Percentiles rank a stretch among this genome's conserved stretches.
phyloP scores from a whole-genome alignment of 2,113 vertebrate species.

The Nanger granti region DNA sequence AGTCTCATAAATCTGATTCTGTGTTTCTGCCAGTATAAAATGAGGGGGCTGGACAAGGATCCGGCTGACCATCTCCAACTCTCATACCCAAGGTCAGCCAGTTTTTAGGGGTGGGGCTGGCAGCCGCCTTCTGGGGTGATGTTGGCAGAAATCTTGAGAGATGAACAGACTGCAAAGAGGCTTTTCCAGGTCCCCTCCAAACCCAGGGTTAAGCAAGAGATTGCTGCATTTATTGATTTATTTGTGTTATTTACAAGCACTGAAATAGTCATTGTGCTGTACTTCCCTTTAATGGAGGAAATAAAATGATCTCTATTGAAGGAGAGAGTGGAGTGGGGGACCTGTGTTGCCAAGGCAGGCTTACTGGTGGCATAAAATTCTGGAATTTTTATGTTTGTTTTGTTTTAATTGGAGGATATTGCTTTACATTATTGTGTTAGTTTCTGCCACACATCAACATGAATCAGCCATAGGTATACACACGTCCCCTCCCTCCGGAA shows the following conservation, averaged over 20 bases:
- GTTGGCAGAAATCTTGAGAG: not conserved
- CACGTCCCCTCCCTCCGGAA: not conserved
- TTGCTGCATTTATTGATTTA: not conserved
- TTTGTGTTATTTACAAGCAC: not conserved
- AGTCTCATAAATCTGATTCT: not conserved
- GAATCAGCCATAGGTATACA: not conserved
- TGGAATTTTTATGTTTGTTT: not conserved
- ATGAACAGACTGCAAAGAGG: not conserved
- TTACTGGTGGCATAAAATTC: not conserved
- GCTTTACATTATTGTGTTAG: not conserved
- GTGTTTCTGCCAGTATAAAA: not conserved
- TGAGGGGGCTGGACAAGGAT: not conserved
- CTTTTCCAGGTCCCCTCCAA: not conserved
- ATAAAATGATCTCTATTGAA: not conserved
- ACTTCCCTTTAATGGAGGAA: not conserved
- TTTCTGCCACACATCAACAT: not conserved
- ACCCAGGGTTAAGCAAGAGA: not conserved
- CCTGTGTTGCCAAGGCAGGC: not conserved
- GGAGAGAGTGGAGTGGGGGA: not conserved
- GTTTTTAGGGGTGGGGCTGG: not conserved
- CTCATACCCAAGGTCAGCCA: not conserved
- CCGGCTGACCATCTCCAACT: not conserved
- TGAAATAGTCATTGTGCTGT: not conserved
- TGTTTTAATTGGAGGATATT: not conserved
- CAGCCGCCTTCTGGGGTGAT: not conserved